Evolutionary conservation across 2,888 invertebrate genomes (phyloP).

Genomic region (Eutolmus rufibarbis): DNA sequence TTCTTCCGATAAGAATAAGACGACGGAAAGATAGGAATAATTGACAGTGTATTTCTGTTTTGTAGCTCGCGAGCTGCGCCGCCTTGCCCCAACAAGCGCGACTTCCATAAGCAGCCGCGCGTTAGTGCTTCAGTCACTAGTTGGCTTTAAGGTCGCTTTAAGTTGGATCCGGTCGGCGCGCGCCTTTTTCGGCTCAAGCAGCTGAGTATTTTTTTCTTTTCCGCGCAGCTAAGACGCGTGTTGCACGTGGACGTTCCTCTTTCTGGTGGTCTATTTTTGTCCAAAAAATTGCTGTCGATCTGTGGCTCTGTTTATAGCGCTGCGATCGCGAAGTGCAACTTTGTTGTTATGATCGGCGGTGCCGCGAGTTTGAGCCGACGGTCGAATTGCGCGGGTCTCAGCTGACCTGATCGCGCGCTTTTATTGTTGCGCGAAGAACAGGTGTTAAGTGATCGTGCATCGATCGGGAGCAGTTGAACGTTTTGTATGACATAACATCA

Average conservation of each 20-base stretch:
- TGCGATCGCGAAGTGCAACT: neutral
- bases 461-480: neutral
- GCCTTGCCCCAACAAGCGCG: neutral
- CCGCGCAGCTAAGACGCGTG: neutral
- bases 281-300: neutral
- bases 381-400: neutral
- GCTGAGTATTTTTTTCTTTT: neutral
- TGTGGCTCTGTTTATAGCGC: neutral
- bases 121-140: constrained; percentile 38
- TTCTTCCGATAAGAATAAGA: constrained; percentile 34
- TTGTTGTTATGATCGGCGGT: neutral
- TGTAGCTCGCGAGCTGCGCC: neutral
- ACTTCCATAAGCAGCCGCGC: constrained; percentile 34
- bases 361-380: neutral
- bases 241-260: constrained; percentile 36
- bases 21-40: constrained; percentile 22
- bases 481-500: constrained; percentile 3
- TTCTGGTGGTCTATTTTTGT: constrained; percentile 39
- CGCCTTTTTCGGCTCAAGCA: constrained; percentile 24
- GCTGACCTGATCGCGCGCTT: neutral
- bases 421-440: neutral
- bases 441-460: neutral
- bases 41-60: constrained; percentile 21
- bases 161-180: constrained; percentile 23
- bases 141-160: constrained; percentile 42